Conservation (phyloP, 2,888 invertebrate species). For the Dasypolia templi region DNA sequence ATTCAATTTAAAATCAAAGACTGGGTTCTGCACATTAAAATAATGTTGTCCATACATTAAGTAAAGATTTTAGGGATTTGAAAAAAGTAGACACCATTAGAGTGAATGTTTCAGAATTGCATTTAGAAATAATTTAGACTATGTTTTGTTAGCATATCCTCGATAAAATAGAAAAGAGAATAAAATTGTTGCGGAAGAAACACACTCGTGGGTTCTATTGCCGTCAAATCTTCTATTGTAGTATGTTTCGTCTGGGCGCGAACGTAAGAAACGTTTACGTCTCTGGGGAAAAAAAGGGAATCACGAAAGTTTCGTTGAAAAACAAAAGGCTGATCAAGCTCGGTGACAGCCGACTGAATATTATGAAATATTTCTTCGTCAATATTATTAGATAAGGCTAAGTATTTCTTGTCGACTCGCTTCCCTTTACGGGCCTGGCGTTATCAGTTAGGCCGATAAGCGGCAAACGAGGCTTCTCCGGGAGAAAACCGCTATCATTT, state of each 20-base stretch:
- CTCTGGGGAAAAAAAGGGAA: slow-evolving; percentile 58
- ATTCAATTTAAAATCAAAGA: slow-evolving; percentile 54
- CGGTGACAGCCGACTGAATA: slow-evolving; percentile 68
- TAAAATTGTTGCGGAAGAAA: slow-evolving; percentile 29
- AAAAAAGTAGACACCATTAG: slow-evolving; percentile 21
- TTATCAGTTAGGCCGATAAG: slow-evolving; percentile 83
- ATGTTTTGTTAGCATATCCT: slow-evolving; percentile 20
- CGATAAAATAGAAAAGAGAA: slow-evolving; percentile 18
- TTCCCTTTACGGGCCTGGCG: slow-evolving; percentile 77
- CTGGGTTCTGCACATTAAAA: slow-evolving; percentile 44
- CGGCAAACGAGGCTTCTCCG: slow-evolving; percentile 80
- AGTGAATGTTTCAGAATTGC: slow-evolving; percentile 27
- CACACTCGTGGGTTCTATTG: slow-evolving; percentile 31
- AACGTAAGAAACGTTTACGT: slow-evolving; percentile 43
- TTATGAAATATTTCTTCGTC: slow-evolving; percentile 78
- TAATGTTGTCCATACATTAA: slow-evolving; percentile 36
- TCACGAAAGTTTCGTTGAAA: slow-evolving; percentile 65
- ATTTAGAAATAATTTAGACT: slow-evolving; percentile 31
- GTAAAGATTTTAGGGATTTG: slow-evolving; percentile 31
- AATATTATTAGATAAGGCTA: slow-evolving; percentile 80
- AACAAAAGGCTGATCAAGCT: slow-evolving; percentile 72
- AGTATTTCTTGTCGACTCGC: slow-evolving; percentile 79
- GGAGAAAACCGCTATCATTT: slow-evolving; percentile 82
- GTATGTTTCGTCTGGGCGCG: slow-evolving; percentile 38
- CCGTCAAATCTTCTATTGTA: slow-evolving; percentile 43